Evolutionary conservation across 2,888 invertebrate species (phyloP), one percentile per base, ranked within the genome.

Genomic region (Mimumesa dahlbomi): DNA sequence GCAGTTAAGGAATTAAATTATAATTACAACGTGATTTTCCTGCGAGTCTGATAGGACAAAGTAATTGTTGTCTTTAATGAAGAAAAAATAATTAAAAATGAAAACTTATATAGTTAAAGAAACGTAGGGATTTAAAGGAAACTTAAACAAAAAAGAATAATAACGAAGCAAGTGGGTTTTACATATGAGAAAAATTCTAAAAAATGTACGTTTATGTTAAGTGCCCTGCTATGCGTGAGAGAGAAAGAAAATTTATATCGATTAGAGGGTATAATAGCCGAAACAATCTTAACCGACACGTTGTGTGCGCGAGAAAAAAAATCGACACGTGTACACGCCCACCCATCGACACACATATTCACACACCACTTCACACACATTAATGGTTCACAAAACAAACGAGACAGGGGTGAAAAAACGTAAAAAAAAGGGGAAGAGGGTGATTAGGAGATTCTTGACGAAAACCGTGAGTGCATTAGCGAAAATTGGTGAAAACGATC

Each of bases 1-100:
- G 49, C 70, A 69, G 63, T 81, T 83, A 81, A 81, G 81, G 45
- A 49, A 72, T 73, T 79, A 69, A 78, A 76, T 77, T 82, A 63
- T 75, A 79, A 81, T 73, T 73, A 71, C 66, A 62, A 72, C 19
- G 75, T 78, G 62, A 70, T 75, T 73, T 58, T 52, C 52, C 58
- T 59, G 43, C 62, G 64, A 70, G 61, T 75, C 65, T 59, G 54
- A 72, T 70, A 74, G 70, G 71, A 53, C 68, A 48, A 62, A 29
- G 21, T 70, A 43, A 76, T 67, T 57, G 59, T 66, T 62, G 58
- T 75, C 66, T 50, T 68, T 13, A n/a, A 22, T 4, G 22, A 34
- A 22, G 7, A 25, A 13, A 14, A 34, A 29, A 11, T 0, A n/a
- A 50, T 14, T 29, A 42, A n/a, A 7, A 29, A 18, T 40, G 1